phyloP scores from a whole-genome alignment of 2,113 vertebrate genomes.

The Cariama cristata region DNA sequence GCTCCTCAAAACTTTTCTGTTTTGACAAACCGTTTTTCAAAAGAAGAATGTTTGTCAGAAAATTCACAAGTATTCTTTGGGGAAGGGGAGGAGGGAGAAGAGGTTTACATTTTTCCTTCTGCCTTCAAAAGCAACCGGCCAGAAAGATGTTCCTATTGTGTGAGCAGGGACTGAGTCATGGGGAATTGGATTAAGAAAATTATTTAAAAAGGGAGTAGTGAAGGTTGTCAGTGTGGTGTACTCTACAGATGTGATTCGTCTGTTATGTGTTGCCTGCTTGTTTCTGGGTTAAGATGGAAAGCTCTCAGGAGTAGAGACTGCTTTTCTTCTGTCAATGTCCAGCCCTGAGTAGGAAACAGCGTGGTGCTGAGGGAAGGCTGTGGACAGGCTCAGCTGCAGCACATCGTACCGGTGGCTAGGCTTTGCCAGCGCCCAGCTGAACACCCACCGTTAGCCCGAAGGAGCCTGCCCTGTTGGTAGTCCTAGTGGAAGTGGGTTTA shows the following conservation, averaged over 20 bases:
- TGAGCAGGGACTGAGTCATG: neutral
- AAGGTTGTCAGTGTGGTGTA: neutral
- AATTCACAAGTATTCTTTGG: neutral
- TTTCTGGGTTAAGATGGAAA: neutral
- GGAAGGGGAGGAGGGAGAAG: neutral
- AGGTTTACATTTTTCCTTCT: neutral
- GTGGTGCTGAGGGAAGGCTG: fast-evolving
- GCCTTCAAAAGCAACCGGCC: neutral
- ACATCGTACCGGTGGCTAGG: fast-evolving
- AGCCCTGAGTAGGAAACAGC: neutral
- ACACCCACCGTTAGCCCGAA: neutral
- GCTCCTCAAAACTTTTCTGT: neutral
- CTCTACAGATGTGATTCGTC: neutral
- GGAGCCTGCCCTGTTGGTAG: fast-evolving
- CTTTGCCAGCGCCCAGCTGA: neutral
- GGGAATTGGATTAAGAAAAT: neutral
- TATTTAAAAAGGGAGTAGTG: neutral
- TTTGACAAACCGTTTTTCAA: neutral
- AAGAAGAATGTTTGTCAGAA: neutral
- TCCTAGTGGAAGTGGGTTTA: neutral
- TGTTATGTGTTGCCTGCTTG: neutral
- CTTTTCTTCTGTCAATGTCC: neutral
- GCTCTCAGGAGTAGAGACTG: neutral
- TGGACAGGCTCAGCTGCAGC: neutral
- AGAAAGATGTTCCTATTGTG: neutral